Conservation (phyloP, 2,888 invertebrate species). For the Dolomedes plantarius region DNA sequence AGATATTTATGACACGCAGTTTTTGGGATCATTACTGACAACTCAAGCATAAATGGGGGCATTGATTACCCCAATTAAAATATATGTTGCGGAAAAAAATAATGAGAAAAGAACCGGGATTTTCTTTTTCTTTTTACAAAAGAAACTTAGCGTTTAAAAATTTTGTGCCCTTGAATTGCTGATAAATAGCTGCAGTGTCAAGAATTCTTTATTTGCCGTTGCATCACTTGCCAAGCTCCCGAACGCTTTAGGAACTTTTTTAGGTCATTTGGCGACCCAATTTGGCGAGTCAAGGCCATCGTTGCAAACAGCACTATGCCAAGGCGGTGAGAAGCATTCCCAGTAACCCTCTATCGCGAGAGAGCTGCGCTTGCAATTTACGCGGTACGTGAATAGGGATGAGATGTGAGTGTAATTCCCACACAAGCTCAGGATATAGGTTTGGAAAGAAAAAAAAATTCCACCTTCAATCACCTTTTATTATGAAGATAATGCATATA, state of each 20-base stretch:
- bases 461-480: too few relatives aligned
- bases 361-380: not conserved
- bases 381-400: too few relatives aligned
- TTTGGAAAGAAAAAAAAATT: too few relatives aligned
- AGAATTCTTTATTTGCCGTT: not conserved
- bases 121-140: not conserved
- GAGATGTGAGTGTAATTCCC: too few relatives aligned
- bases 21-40: too few relatives aligned
- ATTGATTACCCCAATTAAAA: too few relatives aligned
- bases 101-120: too few relatives aligned
- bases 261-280: conserved; percentile 67
- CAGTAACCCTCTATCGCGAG: not conserved
- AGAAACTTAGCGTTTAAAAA: not conserved
- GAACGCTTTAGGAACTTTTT: conserved; percentile 25
- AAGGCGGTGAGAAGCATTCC: conserved; percentile 12
- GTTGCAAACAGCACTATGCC: conserved; percentile 17
- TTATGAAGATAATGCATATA: too few relatives aligned
- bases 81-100: too few relatives aligned
- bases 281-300: conserved; percentile 61
- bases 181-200: conserved; percentile 5
- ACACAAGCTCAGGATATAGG: too few relatives aligned
- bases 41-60: too few relatives aligned
- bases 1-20: too few relatives aligned
- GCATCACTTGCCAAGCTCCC: not conserved
- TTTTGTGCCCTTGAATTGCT: not conserved